Evolutionary conservation across 1,140 invertebrate genomes (phyloP), one percentile per base, ranked within the genome.

Genomic region (Campoletis sonorensis): DNA sequence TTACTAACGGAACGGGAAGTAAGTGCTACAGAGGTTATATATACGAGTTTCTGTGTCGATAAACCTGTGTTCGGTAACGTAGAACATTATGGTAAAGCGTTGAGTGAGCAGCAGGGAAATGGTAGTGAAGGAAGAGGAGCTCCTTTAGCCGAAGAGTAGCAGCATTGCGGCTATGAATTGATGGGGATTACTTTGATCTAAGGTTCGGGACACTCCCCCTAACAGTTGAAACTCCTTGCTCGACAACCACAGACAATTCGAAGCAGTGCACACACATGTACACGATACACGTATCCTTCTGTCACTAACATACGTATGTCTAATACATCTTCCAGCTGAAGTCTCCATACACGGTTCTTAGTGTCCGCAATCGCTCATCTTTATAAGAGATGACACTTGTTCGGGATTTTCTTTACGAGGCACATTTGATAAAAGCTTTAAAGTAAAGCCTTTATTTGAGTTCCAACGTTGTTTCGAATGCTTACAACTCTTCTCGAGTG

Each of bases 161-260:
- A 70, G 67, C 67, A 37, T 70, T 70, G 67, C 67, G 30, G 67
- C 30, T 10, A 27, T 33, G 30, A 21, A 70, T 70, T 21, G 67
- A 70, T 70, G 67, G 67, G 16, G 67, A 70, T 70, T 70, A 70
- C 67, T 70, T 70, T 70, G 67, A 27, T 70, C 67, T 16, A 70
- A 70, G 11, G 13, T 33, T 33, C 67, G 67, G 1, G 26, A 27
- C 11, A 64, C 61, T 64, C 67, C 67, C 16, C 15, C n/a, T 10
- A 70, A n/a, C 27, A 70, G 67, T 70, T 33, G 67, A 33, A 70
- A 70, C 30, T 70, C 67, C 21, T 30, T 30, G 26, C 27, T 70
- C 67, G 67, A 33, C 27, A 70, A 33, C 67, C 67, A 70, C 67
- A 30, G 30, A 70, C 67, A 70, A 70, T 70, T 70, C 30, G 13